Percentiles rank a stretch among this genome's conserved stretches.
These are phyloP conservation scores for Cryptocephalus primarius DNA, from an alignment of 2,888 invertebrate genomes.

Conservation along the genomic window DNA sequence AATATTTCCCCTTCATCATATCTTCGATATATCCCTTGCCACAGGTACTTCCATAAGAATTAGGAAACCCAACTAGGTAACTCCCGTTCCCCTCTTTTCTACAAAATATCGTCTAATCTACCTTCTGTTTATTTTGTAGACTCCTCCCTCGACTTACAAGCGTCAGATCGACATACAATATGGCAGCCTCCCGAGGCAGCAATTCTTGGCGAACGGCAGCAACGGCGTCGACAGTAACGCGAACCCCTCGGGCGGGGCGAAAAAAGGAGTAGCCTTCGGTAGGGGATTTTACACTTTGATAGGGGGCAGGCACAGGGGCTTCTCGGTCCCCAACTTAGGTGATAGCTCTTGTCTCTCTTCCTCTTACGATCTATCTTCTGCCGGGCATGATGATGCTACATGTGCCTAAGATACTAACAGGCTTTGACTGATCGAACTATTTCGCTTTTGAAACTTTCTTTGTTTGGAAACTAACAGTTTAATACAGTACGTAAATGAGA, in stretches of 20 bases:
- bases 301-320: conserved; percentile 60
- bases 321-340: conserved; percentile 91
- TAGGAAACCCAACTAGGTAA: too few species aligned
- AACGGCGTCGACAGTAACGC: conserved; percentile 32
- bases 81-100: too few species aligned
- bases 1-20: too few species aligned
- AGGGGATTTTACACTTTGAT: conserved; percentile 40
- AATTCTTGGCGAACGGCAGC: conserved; percentile 39
- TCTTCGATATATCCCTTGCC: too few species aligned
- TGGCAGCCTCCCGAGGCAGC: conserved; percentile 67
- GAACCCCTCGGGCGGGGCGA: conserved; percentile 36
- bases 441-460: not conserved
- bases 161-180: conserved; percentile 68
- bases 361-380: conserved; percentile 3
- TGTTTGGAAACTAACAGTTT: not conserved
- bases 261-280: conserved; percentile 68
- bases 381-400: conserved; percentile 8
- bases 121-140: conserved; percentile 38
- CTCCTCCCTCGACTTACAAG: conserved; percentile 64
- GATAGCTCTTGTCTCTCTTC: conserved; percentile 22
- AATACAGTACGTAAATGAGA: too few species aligned
- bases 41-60: too few species aligned
- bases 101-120: too few species aligned
- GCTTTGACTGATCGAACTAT: conserved; percentile 4
- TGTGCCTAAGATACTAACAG: conserved; percentile 11